These are phyloP conservation scores for Macrophya annulata DNA, from an alignment of 2,888 invertebrate species.

Conservation along the genomic window DNA sequence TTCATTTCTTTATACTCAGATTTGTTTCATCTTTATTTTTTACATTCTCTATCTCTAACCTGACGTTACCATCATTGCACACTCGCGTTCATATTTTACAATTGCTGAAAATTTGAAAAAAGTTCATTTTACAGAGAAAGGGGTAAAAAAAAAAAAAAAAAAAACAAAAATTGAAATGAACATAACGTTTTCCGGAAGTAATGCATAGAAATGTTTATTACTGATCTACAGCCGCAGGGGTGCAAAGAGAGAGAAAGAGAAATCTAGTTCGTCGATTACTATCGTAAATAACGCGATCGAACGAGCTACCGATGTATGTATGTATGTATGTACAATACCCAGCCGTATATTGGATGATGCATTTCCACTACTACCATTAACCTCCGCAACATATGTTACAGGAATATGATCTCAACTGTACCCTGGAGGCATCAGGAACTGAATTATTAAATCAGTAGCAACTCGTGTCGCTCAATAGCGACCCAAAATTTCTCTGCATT, in stretches of 20 bases:
- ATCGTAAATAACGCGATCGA: constrained; percentile 71
- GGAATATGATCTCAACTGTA: constrained; percentile 17
- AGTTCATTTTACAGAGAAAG: too few relatives aligned
- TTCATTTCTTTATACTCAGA: neutral
- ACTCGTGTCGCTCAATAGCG: neutral
- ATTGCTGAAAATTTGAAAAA: neutral
- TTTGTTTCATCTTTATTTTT: neutral
- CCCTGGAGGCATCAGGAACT: neutral
- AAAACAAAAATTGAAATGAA: neutral
- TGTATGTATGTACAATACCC: neutral
- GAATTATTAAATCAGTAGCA: constrained; percentile 22
- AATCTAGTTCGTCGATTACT: constrained; percentile 67
- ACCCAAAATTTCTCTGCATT: constrained; percentile 13
- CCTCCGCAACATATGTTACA: constrained; percentile 11
- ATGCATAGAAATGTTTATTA: constrained; percentile 6
- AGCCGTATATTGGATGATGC: neutral
- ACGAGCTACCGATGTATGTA: neutral
- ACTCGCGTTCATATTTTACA: neutral
- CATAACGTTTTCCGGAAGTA: neutral
- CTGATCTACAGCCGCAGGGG: neutral
- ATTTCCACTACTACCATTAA: constrained; percentile 6
- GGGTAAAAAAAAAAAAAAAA: too few relatives aligned
- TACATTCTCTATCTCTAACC: neutral
- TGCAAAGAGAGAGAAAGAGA: neutral
- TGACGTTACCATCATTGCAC: neutral